Conservation (phyloP, 2,888 invertebrate genomes). For the Hirtodrosophila cameraria region DNA sequence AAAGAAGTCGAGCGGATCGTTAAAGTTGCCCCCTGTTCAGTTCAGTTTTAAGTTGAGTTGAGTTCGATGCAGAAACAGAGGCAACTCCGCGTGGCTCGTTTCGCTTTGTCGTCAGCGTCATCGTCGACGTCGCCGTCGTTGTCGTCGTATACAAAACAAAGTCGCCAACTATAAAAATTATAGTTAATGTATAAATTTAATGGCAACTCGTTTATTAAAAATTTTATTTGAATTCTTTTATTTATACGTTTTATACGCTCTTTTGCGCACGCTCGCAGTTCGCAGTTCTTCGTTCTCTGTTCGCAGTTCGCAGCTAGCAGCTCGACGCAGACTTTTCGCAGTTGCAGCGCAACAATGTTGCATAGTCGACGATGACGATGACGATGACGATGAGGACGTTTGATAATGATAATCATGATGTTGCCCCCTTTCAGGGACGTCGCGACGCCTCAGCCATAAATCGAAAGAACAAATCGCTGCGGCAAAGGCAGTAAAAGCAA, state of each 20-base stretch:
- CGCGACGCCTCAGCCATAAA: slow-evolving; percentile 59
- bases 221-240: slow-evolving; percentile 83
- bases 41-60: too few relatives aligned
- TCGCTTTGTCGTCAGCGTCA: slow-evolving; percentile 24
- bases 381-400: slow-evolving; percentile 47
- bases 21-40: slow-evolving; percentile 42
- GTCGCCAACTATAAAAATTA: slow-evolving; percentile 82
- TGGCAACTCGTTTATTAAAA: slow-evolving; percentile 84
- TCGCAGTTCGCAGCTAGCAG: slow-evolving; percentile 57
- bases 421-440: slow-evolving; percentile 29
- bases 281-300: too few relatives aligned
- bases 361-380: slow-evolving; percentile 43
- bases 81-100: slow-evolving; percentile 6
- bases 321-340: slow-evolving; percentile 32
- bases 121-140: slow-evolving; percentile 6
- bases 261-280: slow-evolving; percentile 68
- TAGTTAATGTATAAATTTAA: slow-evolving; percentile 84
- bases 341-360: slow-evolving; percentile 69
- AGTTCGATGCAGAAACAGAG: slow-evolving; percentile 17
- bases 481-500: slow-evolving; percentile 80
- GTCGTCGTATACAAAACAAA: slow-evolving; percentile 69
- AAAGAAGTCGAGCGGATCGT: slow-evolving; percentile 65
- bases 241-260: slow-evolving; percentile 78
- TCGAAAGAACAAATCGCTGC: slow-evolving; percentile 81
- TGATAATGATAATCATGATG: slow-evolving; percentile 36